A percentile compares a stretch with the other conserved stretches of the same genome.
Evolutionary conservation across 2,888 invertebrate species (phyloP).

Genomic region (Hypselothyrea guttata): DNA sequence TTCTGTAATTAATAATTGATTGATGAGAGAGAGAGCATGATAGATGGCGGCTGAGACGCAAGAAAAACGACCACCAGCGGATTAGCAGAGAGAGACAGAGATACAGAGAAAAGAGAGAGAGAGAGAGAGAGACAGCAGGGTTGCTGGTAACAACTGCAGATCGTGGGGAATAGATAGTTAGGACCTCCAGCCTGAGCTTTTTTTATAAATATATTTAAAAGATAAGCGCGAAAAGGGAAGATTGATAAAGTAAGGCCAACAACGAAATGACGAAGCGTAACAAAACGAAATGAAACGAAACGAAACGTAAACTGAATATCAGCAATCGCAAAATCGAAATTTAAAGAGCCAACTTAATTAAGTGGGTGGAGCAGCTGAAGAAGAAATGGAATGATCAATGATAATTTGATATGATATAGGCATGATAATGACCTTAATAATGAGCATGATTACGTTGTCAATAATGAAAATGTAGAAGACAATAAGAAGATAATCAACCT

Average conservation of each 20-base stretch:
- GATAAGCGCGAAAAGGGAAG: conserved; percentile 74
- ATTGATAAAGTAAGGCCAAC: conserved; percentile 75
- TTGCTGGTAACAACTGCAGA: conserved; percentile 60
- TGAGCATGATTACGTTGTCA: too few species aligned
- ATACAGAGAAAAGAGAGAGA: neutral
- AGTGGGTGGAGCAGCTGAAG: conserved; percentile 54
- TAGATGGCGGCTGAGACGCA: conserved; percentile 7
- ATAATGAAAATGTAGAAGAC: too few species aligned
- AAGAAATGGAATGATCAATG: neutral
- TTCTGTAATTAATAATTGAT: conserved; percentile 73
- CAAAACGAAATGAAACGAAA: conserved; percentile 23
- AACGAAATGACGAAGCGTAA: conserved; percentile 37
- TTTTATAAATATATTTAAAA: conserved; percentile 25
- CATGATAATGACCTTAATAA: too few species aligned
- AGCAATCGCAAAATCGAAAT: conserved; percentile 5
- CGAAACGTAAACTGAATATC: conserved; percentile 23
- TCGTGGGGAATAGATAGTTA: conserved; percentile 79
- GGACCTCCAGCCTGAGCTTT: conserved; percentile 79
- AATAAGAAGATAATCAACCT: too few species aligned
- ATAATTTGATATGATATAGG: conserved; percentile 5
- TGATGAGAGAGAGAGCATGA: conserved; percentile 43
- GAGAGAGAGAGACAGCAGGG: conserved; percentile 51
- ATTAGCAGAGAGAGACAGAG: conserved; percentile 34
- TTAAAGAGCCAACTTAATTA: conserved; percentile 47
- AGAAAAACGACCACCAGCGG: conserved; percentile 43